Percentiles rank a stretch among this genome's conserved stretches.
These are phyloP conservation scores for Zaprionus camerounensis DNA, from an alignment of 1,140 invertebrate genomes.

Conservation along the genomic window DNA sequence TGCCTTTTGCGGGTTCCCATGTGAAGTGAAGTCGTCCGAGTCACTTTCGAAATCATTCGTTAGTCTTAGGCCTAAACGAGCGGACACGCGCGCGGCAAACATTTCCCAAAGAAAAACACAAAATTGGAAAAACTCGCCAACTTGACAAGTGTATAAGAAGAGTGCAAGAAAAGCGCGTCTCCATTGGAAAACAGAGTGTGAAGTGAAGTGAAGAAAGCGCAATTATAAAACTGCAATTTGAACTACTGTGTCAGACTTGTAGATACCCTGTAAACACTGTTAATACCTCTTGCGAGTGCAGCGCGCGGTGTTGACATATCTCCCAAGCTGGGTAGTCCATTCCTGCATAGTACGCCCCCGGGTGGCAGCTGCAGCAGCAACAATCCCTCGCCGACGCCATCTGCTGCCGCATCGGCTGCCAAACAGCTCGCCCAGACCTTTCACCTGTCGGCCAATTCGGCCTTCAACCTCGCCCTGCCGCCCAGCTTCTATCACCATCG, in stretches of 20 bases:
- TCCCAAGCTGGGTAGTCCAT: slow-evolving; percentile 84
- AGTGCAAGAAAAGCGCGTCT: background rate
- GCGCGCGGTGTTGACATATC: slow-evolving; percentile 10
- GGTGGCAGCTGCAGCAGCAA: slow-evolving; percentile 67
- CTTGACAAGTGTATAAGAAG: slow-evolving; percentile 21
- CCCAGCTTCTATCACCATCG: slow-evolving; percentile 52
- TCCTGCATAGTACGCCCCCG: slow-evolving; percentile 66
- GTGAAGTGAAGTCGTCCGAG: slow-evolving; percentile 48
- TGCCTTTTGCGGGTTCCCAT: slow-evolving; percentile 27
- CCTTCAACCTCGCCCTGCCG: slow-evolving; percentile 77
- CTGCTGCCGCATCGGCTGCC: slow-evolving; percentile 36
- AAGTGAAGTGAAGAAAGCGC: too few relatives aligned
- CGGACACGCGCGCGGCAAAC: slow-evolving; percentile 75
- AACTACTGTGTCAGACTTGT: background rate
- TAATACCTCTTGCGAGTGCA: slow-evolving; percentile 14
- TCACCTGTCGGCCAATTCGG: slow-evolving; percentile 77
- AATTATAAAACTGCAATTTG: background rate
- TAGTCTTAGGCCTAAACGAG: slow-evolving; percentile 82
- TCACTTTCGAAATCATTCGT: slow-evolving; percentile 84
- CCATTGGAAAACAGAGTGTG: too few relatives aligned
- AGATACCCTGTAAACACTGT: background rate
- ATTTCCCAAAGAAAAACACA: slow-evolving; percentile 17
- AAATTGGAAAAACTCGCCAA: slow-evolving; percentile 24
- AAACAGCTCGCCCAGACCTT: slow-evolving; percentile 72
- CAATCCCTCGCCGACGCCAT: slow-evolving; percentile 60